Evolutionary conservation across 2,113 vertebrate species (phyloP).

Genomic region (Xenopus borealis): DNA sequence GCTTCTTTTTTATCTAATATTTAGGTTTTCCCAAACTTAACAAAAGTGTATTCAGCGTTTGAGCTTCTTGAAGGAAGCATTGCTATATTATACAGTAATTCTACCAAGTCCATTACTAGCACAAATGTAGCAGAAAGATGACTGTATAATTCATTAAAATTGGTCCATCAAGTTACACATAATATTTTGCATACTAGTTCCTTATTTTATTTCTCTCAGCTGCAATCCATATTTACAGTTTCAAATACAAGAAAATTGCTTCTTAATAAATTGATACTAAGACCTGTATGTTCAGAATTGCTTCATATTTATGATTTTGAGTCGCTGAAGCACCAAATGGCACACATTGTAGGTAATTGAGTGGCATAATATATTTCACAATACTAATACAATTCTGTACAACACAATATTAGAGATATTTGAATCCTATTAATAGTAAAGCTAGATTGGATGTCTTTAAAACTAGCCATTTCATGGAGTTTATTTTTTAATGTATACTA

Average conservation of each 20-base stretch:
- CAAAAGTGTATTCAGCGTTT: no score
- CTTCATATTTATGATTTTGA: background rate
- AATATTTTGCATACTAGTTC: background rate
- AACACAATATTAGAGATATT: background rate
- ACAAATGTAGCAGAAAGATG: background rate
- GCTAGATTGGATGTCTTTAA: no score
- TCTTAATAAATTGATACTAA: background rate
- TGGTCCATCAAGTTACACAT: background rate
- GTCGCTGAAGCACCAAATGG: background rate
- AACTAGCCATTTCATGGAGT: no score
- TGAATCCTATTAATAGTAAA: no score
- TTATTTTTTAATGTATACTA: no score
- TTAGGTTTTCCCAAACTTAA: no score
- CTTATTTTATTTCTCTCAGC: background rate
- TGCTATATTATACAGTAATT: no score
- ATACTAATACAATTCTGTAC: no score
- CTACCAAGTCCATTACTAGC: constrained; percentile 1
- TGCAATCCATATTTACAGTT: background rate
- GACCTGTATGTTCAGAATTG: background rate
- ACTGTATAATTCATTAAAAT: background rate
- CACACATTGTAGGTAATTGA: background rate
- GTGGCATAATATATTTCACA: no score
- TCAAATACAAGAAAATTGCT: background rate
- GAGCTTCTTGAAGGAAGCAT: no score
- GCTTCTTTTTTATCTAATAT: no score